Percentiles rank a stretch among this genome's conserved stretches.
phyloP scores from a whole-genome alignment of 2,113 vertebrate species.

The Eleginops maclovinus region DNA sequence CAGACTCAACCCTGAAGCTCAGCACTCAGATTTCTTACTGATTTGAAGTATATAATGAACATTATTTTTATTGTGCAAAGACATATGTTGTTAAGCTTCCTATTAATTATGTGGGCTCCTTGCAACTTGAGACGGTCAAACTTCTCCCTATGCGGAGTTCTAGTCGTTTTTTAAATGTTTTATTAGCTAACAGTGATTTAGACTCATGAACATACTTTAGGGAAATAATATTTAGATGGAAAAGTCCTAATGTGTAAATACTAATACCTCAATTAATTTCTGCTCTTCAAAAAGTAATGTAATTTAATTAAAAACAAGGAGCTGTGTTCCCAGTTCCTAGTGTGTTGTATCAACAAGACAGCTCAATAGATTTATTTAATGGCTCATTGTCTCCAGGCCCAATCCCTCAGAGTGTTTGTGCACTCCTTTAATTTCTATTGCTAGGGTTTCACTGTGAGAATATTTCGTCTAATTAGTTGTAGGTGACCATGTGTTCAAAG shows the following conservation, averaged over 20 bases:
- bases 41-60: slow-evolving; percentile 4
- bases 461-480: slow-evolving; percentile 70
- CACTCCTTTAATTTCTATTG: slow-evolving; percentile 57
- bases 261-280: slow-evolving; percentile 9
- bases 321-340: slow-evolving; percentile 19
- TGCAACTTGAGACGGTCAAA: slow-evolving; percentile 6
- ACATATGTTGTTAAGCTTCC: background rate
- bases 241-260: slow-evolving; percentile 4
- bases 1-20: background rate
- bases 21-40: background rate
- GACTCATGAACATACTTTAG: slow-evolving; percentile 2
- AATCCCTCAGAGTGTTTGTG: background rate
- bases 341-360: slow-evolving; percentile 37
- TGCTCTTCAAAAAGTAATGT: slow-evolving; percentile 12
- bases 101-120: slow-evolving; percentile 32
- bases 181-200: background rate
- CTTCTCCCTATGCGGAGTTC: slow-evolving; percentile 36
- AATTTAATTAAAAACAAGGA: slow-evolving; percentile 45
- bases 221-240: background rate
- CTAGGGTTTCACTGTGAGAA: slow-evolving; percentile 51
- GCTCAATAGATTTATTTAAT: slow-evolving; percentile 40
- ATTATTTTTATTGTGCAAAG: slow-evolving; percentile 16
- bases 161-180: slow-evolving; percentile 13
- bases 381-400: slow-evolving; percentile 35
- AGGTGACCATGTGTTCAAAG: slow-evolving; percentile 58